phyloP scores from a whole-genome alignment of 2,797 vertebrate species.

The Scolopax bukidnonensis region DNA sequence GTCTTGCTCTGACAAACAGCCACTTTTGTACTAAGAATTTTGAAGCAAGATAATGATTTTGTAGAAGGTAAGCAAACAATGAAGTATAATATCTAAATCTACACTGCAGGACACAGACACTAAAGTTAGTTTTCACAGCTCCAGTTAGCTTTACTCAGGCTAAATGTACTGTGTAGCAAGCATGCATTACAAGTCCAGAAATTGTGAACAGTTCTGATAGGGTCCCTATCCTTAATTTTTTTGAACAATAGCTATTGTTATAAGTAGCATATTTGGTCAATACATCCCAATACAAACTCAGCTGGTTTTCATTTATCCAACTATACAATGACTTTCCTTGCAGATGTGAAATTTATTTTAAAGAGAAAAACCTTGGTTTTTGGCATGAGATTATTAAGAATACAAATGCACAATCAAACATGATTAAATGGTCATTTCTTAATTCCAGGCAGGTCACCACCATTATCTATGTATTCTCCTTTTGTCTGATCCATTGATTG shows the following conservation, averaged over 20 bases:
- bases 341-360: not conserved
- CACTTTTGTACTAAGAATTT: not conserved
- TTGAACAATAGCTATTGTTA: not conserved
- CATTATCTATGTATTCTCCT: not conserved
- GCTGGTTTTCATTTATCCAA: not conserved
- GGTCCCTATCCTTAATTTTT: not conserved
- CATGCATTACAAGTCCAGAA: not conserved
- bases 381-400: not conserved
- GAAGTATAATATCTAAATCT: not conserved
- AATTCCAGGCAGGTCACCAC: not conserved
- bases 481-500: not conserved
- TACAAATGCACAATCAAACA: not conserved
- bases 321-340: not conserved
- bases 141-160: not conserved
- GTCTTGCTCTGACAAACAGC: not conserved
- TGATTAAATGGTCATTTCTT: not conserved
- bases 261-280: not conserved
- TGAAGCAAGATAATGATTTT: not conserved
- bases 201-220: fast-evolving
- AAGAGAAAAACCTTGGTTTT: not conserved
- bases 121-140: not conserved
- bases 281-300: not conserved
- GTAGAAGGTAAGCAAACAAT: not conserved
- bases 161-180: not conserved
- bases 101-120: not conserved